Evolutionary conservation across 2,888 invertebrate genomes (phyloP).

Genomic region (Dicyrtomina minuta): DNA sequence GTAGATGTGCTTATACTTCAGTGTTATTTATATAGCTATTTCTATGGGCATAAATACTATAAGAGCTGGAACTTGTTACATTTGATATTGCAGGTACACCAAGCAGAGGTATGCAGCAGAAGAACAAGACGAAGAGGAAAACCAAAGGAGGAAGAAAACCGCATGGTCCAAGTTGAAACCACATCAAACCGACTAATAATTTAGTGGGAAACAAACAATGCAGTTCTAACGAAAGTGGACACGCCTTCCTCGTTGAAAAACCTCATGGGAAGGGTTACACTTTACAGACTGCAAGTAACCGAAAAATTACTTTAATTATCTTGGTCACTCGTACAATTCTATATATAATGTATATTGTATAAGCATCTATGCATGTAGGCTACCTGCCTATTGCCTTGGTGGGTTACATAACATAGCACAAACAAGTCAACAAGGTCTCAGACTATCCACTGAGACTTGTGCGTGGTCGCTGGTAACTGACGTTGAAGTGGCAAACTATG

Average conservation of each 20-base stretch:
- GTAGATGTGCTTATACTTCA: neutral
- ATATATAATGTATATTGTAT: too few relatives aligned
- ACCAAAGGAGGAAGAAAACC: neutral
- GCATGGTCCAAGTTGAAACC: constrained; percentile 10
- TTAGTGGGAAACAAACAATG: constrained; percentile 32
- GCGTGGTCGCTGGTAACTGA: too few relatives aligned
- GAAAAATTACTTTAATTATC: constrained; percentile 34
- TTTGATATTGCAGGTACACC: too few relatives aligned
- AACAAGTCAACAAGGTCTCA: too few relatives aligned
- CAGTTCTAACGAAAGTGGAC: constrained; percentile 23
- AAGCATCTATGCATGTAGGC: too few relatives aligned
- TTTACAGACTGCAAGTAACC: constrained; percentile 22
- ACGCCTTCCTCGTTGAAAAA: constrained; percentile 20
- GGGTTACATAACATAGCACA: too few relatives aligned
- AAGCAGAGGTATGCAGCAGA: neutral
- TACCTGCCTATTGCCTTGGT: too few relatives aligned
- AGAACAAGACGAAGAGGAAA: neutral
- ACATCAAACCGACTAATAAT: constrained; percentile 23
- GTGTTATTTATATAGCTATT: too few relatives aligned
- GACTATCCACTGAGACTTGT: too few relatives aligned
- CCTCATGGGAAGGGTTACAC: constrained; percentile 24
- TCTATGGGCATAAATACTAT: too few relatives aligned
- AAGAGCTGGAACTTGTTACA: too few relatives aligned
- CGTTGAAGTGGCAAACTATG: too few relatives aligned
- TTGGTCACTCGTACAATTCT: neutral